Evolutionary conservation across 2,888 invertebrate genomes (phyloP).

Genomic region (Cephus runcator): DNA sequence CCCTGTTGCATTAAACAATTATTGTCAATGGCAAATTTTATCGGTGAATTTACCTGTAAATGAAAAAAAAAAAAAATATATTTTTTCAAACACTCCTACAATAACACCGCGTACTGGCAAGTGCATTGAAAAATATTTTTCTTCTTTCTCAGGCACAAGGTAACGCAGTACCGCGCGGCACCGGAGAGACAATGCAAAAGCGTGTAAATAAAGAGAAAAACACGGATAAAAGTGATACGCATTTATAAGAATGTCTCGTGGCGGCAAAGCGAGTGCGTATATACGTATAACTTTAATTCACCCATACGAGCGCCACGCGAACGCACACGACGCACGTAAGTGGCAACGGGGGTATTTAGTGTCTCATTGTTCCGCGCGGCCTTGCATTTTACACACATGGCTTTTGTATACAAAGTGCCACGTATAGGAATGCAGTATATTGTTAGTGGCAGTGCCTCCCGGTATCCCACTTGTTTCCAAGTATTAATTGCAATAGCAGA

Average conservation of each 20-base stretch:
- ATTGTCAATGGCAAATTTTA: background rate
- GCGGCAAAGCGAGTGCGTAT: background rate
- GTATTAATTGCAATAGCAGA: background rate
- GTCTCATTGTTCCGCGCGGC: slow-evolving; percentile 8
- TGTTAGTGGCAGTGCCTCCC: background rate
- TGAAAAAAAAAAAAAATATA: background rate
- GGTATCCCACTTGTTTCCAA: background rate
- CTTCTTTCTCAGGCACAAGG: background rate
- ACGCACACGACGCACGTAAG: background rate
- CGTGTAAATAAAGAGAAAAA: background rate
- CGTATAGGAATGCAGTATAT: background rate
- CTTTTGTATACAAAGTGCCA: background rate
- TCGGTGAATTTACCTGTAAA: background rate
- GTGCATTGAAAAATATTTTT: background rate
- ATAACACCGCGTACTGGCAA: background rate
- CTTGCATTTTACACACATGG: slow-evolving; percentile 6
- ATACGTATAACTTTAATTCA: background rate
- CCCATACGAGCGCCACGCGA: background rate
- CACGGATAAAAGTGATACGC: background rate
- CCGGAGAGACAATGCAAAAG: background rate
- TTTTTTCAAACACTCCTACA: background rate
- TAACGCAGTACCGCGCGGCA: background rate
- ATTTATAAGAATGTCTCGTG: background rate
- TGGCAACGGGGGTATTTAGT: slow-evolving; percentile 6
- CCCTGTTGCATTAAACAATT: background rate